These are phyloP conservation scores for Aldabrachelys gigantea DNA, from an alignment of 2,113 vertebrate genomes.

Conservation along the genomic window DNA sequence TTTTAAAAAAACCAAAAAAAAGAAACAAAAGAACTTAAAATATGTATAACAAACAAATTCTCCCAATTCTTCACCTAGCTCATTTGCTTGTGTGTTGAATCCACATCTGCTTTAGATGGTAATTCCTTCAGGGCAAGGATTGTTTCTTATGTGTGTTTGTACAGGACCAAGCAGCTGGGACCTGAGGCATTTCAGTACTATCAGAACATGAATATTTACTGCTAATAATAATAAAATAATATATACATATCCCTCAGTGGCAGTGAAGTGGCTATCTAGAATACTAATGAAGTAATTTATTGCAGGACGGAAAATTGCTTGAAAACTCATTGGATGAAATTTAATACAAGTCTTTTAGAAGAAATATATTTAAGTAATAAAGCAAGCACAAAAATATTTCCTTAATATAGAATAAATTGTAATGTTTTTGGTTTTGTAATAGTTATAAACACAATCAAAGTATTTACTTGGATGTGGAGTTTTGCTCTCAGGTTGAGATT, in stretches of 20 bases:
- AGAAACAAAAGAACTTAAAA: neutral
- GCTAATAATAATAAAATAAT: neutral
- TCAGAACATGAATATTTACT: neutral
- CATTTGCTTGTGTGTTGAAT: neutral
- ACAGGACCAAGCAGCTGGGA: neutral
- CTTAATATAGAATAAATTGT: neutral
- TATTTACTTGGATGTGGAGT: neutral
- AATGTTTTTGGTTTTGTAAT: neutral
- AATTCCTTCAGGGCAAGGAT: neutral
- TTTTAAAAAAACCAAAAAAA: neutral
- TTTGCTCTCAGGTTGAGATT: neutral
- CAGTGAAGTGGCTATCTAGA: neutral
- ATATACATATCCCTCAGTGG: neutral
- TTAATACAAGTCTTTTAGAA: neutral
- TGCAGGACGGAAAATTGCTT: neutral
- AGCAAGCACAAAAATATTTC: neutral
- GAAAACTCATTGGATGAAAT: neutral
- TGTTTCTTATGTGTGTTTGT: neutral
- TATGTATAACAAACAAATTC: neutral
- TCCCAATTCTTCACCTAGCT: neutral
- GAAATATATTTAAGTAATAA: neutral
- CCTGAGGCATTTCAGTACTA: neutral
- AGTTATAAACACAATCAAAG: neutral
- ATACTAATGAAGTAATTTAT: neutral
- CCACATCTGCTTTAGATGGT: neutral